Evolutionary conservation across 2,113 vertebrate species (phyloP).

Genomic region (Calypte anna): DNA sequence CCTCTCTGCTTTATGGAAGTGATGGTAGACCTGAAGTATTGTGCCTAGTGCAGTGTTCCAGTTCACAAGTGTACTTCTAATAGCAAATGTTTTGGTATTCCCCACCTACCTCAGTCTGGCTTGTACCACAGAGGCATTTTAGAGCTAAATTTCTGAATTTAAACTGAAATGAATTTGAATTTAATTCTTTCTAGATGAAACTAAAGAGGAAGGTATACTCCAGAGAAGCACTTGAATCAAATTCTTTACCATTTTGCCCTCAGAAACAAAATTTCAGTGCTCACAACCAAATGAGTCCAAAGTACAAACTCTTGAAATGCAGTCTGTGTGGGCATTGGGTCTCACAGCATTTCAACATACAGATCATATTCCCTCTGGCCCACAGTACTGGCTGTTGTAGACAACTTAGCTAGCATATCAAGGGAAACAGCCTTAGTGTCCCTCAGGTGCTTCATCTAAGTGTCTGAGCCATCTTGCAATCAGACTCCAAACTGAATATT

Average conservation of each 20-base stretch:
- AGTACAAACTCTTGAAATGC: not conserved
- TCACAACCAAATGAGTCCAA: not conserved
- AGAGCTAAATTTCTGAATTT: not conserved
- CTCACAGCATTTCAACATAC: accelerated
- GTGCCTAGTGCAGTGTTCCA: too few relatives aligned
- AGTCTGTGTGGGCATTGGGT: not conserved
- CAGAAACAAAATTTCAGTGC: not conserved
- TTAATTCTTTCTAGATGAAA: not conserved
- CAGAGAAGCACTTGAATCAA: not conserved
- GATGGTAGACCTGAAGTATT: not conserved
- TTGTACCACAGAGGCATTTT: not conserved
- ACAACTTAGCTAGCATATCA: not conserved
- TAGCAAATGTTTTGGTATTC: not conserved
- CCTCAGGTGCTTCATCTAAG: not conserved
- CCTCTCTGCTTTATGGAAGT: not conserved
- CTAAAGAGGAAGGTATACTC: not conserved
- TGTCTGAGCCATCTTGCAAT: not conserved
- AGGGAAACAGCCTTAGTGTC: not conserved
- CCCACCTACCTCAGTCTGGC: not conserved
- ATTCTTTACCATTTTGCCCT: not conserved
- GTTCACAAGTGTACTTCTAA: not conserved
- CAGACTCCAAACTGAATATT: slow-evolving; percentile 15
- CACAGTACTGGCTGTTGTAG: not conserved
- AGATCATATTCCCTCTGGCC: not conserved
- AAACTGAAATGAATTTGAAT: not conserved